Evolutionary conservation across 1,140 invertebrate species (phyloP), one percentile per base, ranked within the genome.

Genomic region (Drosophila arizonae): DNA sequence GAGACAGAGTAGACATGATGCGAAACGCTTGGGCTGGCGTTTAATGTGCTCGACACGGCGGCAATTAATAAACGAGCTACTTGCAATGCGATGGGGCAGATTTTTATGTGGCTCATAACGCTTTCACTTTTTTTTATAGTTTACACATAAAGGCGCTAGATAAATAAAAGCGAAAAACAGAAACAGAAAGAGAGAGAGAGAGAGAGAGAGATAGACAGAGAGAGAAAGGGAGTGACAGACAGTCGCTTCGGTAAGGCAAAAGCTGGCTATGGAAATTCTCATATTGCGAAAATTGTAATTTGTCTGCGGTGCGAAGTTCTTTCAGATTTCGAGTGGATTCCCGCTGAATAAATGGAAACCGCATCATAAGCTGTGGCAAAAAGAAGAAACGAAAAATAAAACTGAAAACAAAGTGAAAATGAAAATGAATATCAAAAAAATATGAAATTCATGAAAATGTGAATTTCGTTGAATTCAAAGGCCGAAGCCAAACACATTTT

Each of bases 101-200:
- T 56, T 66, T 81, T 81, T 66, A 71, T 80, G 67, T 72, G 50
- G 33, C 51, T 43, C 64, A 62, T 58, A 72, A 72, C 68, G 78
- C 75, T 82, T 79, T 70, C 63, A 65, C 63, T 81, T 79, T 73
- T 65, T 67, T 84, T 84, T 79, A 79, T 82, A 76, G 80, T 79
- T 76, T 45, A 36, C 72, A 65, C 72, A 76, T 79, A 74, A 82
- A 82, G 67, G 46, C 51, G 63, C 63, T 72, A 72, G 69, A 72
- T 72, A 72, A 67, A 72, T 67, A 63, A 70, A 55, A 70, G 54
- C 13, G n/a, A 10, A 11, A 30, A 30, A 30, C 13, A 48, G 6
- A 54, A n/a, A 13, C 6, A 56, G 36, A 41, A 3, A 46, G 17
- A 6, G 30, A 63, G 21, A 43, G 6, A 51, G 10, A 46, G 17